Base-by-base conservation (phyloP, 2,113 vertebrate genomes). In the Dicaeum eximium region DNA sequence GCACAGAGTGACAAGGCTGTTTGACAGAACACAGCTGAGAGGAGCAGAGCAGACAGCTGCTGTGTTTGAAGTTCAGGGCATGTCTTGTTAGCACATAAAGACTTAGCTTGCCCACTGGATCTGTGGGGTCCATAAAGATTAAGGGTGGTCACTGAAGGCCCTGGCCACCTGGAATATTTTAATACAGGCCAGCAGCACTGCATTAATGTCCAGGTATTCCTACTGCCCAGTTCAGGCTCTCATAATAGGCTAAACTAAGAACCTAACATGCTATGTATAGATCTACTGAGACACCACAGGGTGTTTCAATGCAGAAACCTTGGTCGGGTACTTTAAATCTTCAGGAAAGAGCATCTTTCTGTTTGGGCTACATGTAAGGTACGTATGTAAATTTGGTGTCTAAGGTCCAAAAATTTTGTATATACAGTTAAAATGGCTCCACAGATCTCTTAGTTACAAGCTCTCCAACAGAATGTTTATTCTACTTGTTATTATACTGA, bases 311-410 rank as follows among this genome's bases (percentile, higher is more conserved):
- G 65, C 33, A 81, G 51, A 67, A 84, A 40, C 8, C 3, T 18
- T 38, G 48, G 13, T 28, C 11, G 31, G 10, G 7, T 40, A 10
- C 10, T 79, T 91, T 11, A 44, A 40, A 74, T 64, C 28, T 60
- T 15, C 23, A 38, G 31, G 44, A 56, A 84, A 47, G 11, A 54
- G 0, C 0, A 0, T 24, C 6, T 74, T 89, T 73, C 45, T 86
- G 5, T 61, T 81, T 61, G 17, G 20, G 8, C 17, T 60, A 1
- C 33, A 7, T 13, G 4, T 38, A 35, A 81, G 17, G 35, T 54
- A 8, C 19, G 1, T 48, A 10, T 8, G 10, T 64, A 72, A 64
- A 14, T 53, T 38, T 67, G 21, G 11, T 47, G 25, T 74, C 11
- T 72, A 37, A 69, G n/a, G 50, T 37, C 27, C 37, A 13, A 33